Evolutionary conservation across 92 coral and sea anemone species (phyloP), one percentile per base, ranked within the genome.

Genomic region (Umimayanthus kanabou): DNA sequence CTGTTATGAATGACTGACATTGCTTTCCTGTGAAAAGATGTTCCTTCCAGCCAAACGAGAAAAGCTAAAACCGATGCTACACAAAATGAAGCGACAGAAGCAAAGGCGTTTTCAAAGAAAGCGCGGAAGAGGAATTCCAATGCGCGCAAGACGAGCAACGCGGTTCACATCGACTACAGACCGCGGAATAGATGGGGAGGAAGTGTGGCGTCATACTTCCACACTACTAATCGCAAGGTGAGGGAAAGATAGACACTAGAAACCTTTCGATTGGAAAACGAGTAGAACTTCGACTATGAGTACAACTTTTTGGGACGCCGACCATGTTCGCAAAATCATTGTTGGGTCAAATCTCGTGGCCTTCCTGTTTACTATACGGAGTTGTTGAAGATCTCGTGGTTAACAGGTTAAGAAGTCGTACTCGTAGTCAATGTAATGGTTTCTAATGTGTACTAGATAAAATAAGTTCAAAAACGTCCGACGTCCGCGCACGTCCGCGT

Each of bases 141-240:
- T 2, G 42, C 33, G 4, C 87, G 87, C 14, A 83, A 70, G 37
- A 18, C 4, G 40, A 83, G 87, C 77, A 18, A 23, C 11, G 87
- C 87, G 6, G 28, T 37, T 30, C 25, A 71, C 29, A 70, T 83
- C n/a, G 53, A 25, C 2, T 83, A 83, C 77, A 83, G 64, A 30
- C 87, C 87, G 42, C 87, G 87, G 33, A 26, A 70, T 2, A 83
- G 47, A 26, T 83, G 87, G 87, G 87, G 87, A 43, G 87, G 87
- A 50, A 83, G 87, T 43, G 87, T 83, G 39, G 28, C 78, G 45
- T 83, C 87, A 11, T 83, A 83, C 67, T 83, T 83, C 49, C 67
- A 70, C 87, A 83, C 87, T 14, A 83, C 87, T 3, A 47, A 83
- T 69, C 87, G 79, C 66, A 83, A 70, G 87, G 87, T 83, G 23